These are phyloP conservation scores for Tetramorium simillimum DNA, from an alignment of 1,140 invertebrate genomes.

Conservation along the genomic window DNA sequence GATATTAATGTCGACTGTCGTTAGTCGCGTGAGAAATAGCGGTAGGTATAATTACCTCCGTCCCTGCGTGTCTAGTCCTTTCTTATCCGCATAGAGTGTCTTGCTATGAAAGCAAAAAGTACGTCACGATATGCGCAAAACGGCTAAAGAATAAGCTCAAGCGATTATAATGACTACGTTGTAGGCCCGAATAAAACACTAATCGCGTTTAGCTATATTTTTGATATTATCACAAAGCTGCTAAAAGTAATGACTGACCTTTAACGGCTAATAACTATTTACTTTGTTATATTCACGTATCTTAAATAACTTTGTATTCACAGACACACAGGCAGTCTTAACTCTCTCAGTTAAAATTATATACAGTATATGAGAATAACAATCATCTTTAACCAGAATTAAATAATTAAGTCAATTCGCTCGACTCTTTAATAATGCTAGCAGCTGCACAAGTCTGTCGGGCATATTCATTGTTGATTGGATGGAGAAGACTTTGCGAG, in stretches of 20 bases:
- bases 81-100: constrained; percentile 45
- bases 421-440: not conserved
- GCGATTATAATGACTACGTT: constrained; percentile 25
- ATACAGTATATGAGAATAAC: not conserved
- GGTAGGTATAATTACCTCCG: constrained; percentile 41
- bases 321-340: not conserved
- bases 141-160: not conserved
- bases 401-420: not conserved
- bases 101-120: constrained; percentile 26
- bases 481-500: not conserved
- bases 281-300: not conserved
- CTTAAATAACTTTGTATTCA: not conserved
- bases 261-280: constrained; percentile 7
- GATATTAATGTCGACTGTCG: constrained; percentile 58
- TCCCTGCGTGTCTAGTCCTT: constrained; percentile 57
- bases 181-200: not conserved
- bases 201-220: constrained; percentile 1
- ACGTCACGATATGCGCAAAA: constrained; percentile 33
- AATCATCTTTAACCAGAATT: not conserved
- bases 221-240: not conserved
- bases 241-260: not conserved
- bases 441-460: not conserved
- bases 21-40: constrained; percentile 58
- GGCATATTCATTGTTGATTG: constrained; percentile 1
- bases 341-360: not conserved